A percentile compares a stretch with the other conserved stretches of the same genome.
phyloP scores from a whole-genome alignment of 2,888 invertebrate genomes.

The Lasioglossum oenotherae region DNA sequence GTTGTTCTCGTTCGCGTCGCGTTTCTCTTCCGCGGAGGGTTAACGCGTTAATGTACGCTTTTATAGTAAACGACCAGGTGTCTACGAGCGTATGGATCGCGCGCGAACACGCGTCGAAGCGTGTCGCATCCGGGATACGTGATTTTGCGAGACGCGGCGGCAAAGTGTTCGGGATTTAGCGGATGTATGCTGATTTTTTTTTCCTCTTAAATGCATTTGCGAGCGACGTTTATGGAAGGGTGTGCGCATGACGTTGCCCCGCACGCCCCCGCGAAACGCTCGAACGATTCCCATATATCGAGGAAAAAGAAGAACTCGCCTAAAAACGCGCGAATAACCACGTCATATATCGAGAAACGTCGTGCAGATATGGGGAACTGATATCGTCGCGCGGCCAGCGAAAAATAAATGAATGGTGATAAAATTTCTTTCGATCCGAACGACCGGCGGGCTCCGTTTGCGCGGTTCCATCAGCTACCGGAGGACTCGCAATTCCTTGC shows the following conservation, averaged over 20 bases:
- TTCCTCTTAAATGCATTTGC: slow-evolving; percentile 58
- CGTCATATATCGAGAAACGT: slow-evolving; percentile 14
- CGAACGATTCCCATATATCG: slow-evolving; percentile 35
- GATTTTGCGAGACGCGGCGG: slow-evolving; percentile 29
- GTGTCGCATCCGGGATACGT: not conserved
- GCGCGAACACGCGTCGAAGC: not conserved
- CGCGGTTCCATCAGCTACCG: not conserved
- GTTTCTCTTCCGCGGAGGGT: not conserved
- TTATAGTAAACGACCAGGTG: not conserved
- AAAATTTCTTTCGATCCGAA: slow-evolving; percentile 19
- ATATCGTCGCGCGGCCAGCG: slow-evolving; percentile 10
- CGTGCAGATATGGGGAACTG: slow-evolving; percentile 26
- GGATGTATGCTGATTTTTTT: slow-evolving; percentile 57
- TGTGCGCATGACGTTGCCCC: slow-evolving; percentile 56
- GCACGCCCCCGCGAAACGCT: slow-evolving; percentile 7
- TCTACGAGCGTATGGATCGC: not conserved
- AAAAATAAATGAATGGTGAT: slow-evolving; percentile 35
- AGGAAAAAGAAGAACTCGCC: slow-evolving; percentile 19
- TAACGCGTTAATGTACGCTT: slow-evolving; percentile 21
- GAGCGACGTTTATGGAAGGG: slow-evolving; percentile 61
- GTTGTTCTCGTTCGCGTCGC: not conserved
- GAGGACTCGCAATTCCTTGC: not conserved
- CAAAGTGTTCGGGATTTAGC: slow-evolving; percentile 52
- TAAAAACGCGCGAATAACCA: slow-evolving; percentile 35
- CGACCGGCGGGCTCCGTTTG: not conserved